These are phyloP conservation scores for Mya arenaria DNA, from an alignment of 1,140 invertebrate genomes.

Conservation along the genomic window DNA sequence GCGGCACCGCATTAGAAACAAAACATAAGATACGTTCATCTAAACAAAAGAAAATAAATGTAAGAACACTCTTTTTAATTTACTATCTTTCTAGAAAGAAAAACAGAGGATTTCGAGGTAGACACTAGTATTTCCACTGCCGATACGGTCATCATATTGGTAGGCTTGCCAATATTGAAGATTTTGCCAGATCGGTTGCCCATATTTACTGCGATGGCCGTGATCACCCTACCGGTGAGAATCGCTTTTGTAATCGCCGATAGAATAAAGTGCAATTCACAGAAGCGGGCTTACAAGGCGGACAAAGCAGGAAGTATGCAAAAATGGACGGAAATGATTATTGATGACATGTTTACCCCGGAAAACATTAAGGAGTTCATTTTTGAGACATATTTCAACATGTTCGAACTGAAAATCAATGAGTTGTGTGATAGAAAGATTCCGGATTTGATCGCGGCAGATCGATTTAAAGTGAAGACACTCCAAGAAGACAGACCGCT, in stretches of 20 bases:
- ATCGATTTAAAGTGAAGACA: conserved; percentile 44
- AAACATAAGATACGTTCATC: no score
- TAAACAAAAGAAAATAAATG: no score
- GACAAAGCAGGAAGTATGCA: conserved; percentile 56
- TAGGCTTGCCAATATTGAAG: conserved; percentile 58
- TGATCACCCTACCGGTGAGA: conserved; percentile 56
- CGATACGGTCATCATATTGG: conserved; percentile 57
- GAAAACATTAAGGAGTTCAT: conserved; percentile 42
- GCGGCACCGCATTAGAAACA: no score
- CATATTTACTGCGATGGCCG: conserved; percentile 49
- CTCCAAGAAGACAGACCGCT: conserved; percentile 57
- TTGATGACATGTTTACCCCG: conserved; percentile 31
- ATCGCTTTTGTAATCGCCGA: conserved; percentile 56
- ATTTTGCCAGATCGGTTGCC: no score
- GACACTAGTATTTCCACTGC: conserved; percentile 57
- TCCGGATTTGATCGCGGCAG: conserved; percentile 59
- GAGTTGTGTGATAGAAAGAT: conserved; percentile 58
- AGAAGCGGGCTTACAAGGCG: conserved; percentile 21
- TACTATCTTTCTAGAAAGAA: no score
- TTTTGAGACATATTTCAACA: conserved; percentile 54
- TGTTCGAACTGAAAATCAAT: conserved; percentile 42
- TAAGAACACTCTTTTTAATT: no score
- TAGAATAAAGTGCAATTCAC: conserved; percentile 2
- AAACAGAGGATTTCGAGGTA: no score
- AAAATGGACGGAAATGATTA: conserved; percentile 46